Evolutionary conservation across 2,888 invertebrate genomes (phyloP).

Genomic region (Eilema sororculum): DNA sequence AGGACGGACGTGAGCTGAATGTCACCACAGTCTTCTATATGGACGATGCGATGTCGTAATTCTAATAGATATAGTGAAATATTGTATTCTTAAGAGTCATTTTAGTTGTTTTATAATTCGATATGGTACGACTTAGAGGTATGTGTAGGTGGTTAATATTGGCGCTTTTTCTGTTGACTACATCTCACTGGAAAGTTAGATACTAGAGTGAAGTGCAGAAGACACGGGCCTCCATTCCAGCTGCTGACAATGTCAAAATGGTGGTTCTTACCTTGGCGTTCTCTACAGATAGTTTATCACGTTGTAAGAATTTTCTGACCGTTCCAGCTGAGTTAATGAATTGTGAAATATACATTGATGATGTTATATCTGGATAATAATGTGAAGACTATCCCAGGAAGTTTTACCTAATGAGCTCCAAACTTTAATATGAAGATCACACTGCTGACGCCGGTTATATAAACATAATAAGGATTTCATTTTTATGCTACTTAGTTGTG

Average conservation of each 20-base stretch:
- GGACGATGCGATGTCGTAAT: constrained; percentile 18
- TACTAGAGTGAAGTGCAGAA: too few species aligned
- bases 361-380: not conserved
- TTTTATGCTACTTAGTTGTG: not conserved
- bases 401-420: not conserved
- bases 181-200: not conserved
- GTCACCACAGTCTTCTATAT: constrained; percentile 22
- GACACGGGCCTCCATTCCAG: too few species aligned
- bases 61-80: not conserved
- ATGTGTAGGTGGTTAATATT: not conserved
- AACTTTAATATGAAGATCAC: not conserved
- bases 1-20: constrained; percentile 50
- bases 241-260: too few species aligned
- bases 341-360: not conserved
- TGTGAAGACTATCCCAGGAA: not conserved
- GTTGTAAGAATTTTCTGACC: too few species aligned
- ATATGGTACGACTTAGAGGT: not conserved
- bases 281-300: too few species aligned
- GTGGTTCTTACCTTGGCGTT: too few species aligned
- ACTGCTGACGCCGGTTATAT: not conserved
- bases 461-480: not conserved
- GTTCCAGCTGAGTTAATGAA: too few species aligned
- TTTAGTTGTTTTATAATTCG: not conserved
- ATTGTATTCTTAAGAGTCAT: not conserved
- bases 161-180: too few species aligned